Conservation (phyloP, 30 jellyfish, hydroid and myxozoan species). For the Hydra vulgaris region DNA sequence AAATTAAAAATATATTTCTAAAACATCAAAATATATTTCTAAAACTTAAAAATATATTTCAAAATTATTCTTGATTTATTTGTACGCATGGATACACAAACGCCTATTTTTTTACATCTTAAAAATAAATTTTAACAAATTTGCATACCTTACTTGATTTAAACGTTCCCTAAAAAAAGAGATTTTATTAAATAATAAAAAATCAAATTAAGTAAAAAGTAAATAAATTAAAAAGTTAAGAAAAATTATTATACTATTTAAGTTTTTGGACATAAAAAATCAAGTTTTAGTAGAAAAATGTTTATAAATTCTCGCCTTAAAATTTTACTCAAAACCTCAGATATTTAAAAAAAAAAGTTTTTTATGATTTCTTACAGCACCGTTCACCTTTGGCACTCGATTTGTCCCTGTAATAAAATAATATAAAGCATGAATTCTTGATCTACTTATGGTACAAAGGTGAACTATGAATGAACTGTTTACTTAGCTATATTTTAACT, state of each 20-base stretch:
- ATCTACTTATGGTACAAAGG: background rate
- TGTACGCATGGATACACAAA: no score
- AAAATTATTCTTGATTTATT: no score
- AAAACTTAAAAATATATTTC: no score
- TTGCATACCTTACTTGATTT: constrained; percentile 26
- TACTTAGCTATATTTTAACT: background rate
- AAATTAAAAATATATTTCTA: no score
- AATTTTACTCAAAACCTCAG: background rate
- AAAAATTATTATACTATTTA: no score
- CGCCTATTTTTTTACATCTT: no score
- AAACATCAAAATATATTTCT: no score
- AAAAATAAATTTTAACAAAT: background rate
- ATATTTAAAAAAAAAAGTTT: background rate
- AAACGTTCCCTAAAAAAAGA: constrained; percentile 21
- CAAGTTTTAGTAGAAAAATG: no score
- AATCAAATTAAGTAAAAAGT: background rate
- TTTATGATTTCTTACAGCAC: constrained; percentile 6
- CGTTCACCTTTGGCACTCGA: constrained; percentile 11
- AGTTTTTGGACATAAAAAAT: background rate
- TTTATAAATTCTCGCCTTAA: background rate
- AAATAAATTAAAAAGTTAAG: background rate
- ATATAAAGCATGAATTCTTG: constrained; percentile 1
- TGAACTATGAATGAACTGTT: background rate
- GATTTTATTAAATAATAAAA: background rate
- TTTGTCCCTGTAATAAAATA: constrained; percentile 14